These are phyloP conservation scores for Alloscopus bannaensis DNA, from an alignment of 2,888 invertebrate genomes.

Conservation along the genomic window DNA sequence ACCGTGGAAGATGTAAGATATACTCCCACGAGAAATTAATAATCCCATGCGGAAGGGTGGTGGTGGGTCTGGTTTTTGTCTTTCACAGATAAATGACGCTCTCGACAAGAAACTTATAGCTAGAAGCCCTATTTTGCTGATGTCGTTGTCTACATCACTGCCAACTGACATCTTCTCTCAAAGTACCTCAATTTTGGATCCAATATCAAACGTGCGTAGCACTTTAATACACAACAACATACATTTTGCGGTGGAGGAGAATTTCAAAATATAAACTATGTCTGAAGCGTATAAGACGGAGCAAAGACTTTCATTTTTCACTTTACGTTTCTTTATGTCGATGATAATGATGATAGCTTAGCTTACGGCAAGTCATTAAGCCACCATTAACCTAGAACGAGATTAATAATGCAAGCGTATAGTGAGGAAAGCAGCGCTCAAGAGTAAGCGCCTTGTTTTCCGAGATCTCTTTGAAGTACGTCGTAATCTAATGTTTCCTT, in stretches of 20 bases:
- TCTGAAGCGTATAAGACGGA: too few relatives aligned
- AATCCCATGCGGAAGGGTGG: background rate
- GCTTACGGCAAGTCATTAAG: conserved; percentile 60
- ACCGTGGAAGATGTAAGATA: too few relatives aligned
- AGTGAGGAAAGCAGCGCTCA: conserved; percentile 11
- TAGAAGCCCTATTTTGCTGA: conserved; percentile 21
- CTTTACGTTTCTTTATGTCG: conserved; percentile 37
- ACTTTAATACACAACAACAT: background rate
- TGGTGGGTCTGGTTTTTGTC: background rate
- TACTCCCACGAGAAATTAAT: too few relatives aligned
- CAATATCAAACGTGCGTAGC: conserved; percentile 35
- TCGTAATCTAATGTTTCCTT: too few relatives aligned
- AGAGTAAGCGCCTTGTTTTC: too few relatives aligned
- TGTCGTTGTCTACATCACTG: background rate
- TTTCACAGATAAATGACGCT: conserved; percentile 41
- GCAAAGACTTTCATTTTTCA: too few relatives aligned
- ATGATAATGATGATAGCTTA: conserved; percentile 55
- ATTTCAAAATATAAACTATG: too few relatives aligned
- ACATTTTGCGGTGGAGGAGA: background rate
- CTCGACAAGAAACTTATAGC: conserved; percentile 12
- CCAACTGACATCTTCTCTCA: background rate
- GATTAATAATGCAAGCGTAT: conserved; percentile 54
- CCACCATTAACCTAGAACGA: conserved; percentile 53
- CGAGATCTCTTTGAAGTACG: too few relatives aligned
- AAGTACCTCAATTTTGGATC: background rate